These are phyloP conservation scores for Hermodice carunculata DNA, from an alignment of 2,888 invertebrate genomes.

Conservation along the genomic window DNA sequence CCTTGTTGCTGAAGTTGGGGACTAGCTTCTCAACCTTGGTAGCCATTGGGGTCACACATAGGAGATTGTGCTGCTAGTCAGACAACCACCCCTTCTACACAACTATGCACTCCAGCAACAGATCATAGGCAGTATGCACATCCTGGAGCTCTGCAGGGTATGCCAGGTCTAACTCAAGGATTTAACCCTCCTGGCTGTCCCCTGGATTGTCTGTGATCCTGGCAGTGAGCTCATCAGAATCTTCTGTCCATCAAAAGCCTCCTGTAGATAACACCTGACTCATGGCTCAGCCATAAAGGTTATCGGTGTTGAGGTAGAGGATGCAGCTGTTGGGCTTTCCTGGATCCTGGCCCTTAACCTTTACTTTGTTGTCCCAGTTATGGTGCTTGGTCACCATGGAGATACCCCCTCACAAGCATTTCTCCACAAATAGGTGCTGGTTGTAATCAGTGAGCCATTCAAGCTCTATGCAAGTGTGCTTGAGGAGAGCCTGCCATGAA, in stretches of 20 bases:
- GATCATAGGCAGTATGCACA: no score
- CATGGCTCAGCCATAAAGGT: constrained; percentile 53
- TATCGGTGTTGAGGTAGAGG: constrained; percentile 47
- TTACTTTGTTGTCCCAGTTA: constrained; percentile 48
- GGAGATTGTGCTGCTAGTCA: no score
- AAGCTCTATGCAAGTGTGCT: constrained; percentile 43
- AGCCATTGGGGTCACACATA: no score
- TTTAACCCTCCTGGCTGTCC: no score
- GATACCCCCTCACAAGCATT: constrained; percentile 20
- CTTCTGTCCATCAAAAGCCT: constrained; percentile 47
- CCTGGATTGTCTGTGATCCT: no score
- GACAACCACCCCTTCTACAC: no score
- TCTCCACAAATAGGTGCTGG: constrained; percentile 38
- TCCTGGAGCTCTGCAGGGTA: no score
- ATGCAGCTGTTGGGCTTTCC: constrained; percentile 26
- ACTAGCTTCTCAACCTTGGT: no score
- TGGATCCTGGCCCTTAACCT: constrained; percentile 29
- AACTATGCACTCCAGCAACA: no score
- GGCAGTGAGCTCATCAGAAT: no score
- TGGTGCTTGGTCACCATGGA: constrained; percentile 38
- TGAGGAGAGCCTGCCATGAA: constrained; percentile 53
- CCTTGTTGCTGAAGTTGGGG: no score
- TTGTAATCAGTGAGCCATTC: constrained; percentile 47
- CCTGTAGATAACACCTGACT: constrained; percentile 43
- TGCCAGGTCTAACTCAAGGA: no score